Evolutionary conservation across 2,888 invertebrate genomes (phyloP), one percentile per base, ranked within the genome.

Genomic region (Chalcis sispes): DNA sequence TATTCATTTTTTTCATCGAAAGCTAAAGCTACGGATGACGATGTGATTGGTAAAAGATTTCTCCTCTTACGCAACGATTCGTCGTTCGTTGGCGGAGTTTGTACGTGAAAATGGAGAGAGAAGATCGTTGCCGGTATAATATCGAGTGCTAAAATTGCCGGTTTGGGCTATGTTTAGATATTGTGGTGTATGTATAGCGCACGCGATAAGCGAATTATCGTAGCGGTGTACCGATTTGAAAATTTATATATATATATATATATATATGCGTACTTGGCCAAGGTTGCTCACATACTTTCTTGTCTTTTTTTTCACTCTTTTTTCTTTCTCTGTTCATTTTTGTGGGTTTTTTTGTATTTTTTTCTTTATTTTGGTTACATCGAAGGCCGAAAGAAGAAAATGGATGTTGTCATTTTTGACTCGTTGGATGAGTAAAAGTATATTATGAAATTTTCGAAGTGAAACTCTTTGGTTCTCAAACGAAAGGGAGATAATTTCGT

Each of bases 271-370:
- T n/a, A n/a, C n/a, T n/a, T n/a, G n/a, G n/a, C n/a, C n/a, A n/a
- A n/a, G n/a, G n/a, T n/a, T n/a, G n/a, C n/a, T n/a, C n/a, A n/a
- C n/a, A n/a, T n/a, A n/a, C n/a, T n/a, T n/a, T n/a, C n/a, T n/a
- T n/a, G n/a, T n/a, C n/a, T n/a, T n/a, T n/a, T n/a, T n/a, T 66
- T 66, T 66, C 65, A 66, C 65, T 66, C 54, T 66, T 29, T 8
- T 23, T 27, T 23, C 50, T 13, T 65, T 23, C 50, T 20, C 25
- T 10, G 20, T 15, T 36, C 20, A 8, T 0, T 18, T 18, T 7
- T 10, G 42, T 15, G 42, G 13, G 42, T 13, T 42, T 25, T 15
- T n/a, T n/a, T n/a, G n/a, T n/a, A n/a, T n/a, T n/a, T n/a, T n/a
- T n/a, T n/a, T n/a, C n/a, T n/a, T n/a, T n/a, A n/a, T n/a, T n/a